Evolutionary conservation across 2,888 invertebrate genomes (phyloP), one percentile per base, ranked within the genome.

Genomic region (Zygogramma bicolorata): DNA sequence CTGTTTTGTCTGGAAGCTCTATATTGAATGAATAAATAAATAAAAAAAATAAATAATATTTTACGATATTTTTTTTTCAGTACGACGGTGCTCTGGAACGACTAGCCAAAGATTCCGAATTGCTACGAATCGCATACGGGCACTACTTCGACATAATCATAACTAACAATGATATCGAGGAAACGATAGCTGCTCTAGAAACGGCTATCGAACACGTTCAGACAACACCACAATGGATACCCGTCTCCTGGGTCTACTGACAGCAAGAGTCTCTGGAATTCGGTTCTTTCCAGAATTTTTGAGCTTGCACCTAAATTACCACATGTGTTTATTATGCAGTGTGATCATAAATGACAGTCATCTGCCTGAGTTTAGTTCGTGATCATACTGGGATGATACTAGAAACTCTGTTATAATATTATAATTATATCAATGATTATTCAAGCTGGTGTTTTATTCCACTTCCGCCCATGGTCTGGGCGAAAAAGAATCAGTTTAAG

Each of bases 101-200:
- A 70, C 89, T 99, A 78, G 96, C 97, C 29, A 96, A 97, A 83
- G 99, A 99, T 88, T 98, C 98, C 63, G 98, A 99, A 82, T 93
- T 97, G 88, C 90, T 99, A 76, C 94, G 97, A 40, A 96, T 97
- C 86, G 97, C 98, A 13, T 99, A 99, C 89, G 98, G 99, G 57
- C 99, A 99, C 88, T 97, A 97, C 89, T 99, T 99, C 90, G 99
- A 99, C 89, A 90, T 98, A 87, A 97, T 95, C 81, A 97, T 99
- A 84, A 95, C 99, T 77, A 99, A 99, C 91, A 99, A 98, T 89
- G 99, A 99, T 89, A 99, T 99, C 77, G 98, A 99, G 87, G 98
- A 98, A 87, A 99, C 99, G 42, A 97, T 99, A 83, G 92, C 93
- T 57, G 94, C 96, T 76, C 89, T 99, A 81, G 97, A 98, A 87